phyloP scores from a whole-genome alignment of 2,888 invertebrate species.

The Agriotes lineatus region DNA sequence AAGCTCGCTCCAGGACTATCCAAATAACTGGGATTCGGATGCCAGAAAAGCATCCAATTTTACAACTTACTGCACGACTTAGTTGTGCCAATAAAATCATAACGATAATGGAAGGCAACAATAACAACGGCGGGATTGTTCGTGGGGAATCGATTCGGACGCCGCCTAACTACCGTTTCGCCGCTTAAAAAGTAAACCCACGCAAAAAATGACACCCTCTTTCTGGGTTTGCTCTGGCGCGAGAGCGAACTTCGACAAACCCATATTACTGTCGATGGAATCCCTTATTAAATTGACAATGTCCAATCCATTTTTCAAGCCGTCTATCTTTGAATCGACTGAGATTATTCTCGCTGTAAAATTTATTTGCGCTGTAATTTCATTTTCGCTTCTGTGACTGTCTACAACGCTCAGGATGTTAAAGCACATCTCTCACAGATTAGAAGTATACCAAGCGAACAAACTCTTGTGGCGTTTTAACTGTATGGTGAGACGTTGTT shows the following conservation, averaged over 20 bases:
- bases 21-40: constrained; percentile 43
- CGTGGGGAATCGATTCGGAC: constrained; percentile 10
- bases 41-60: constrained; percentile 48
- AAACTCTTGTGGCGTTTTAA: neutral
- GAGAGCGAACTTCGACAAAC: constrained; percentile 6
- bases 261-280: constrained; percentile 32
- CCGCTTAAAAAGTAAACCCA: neutral
- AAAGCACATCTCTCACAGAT: constrained; percentile 10
- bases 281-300: constrained; percentile 45
- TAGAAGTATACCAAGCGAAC: no score
- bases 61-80: constrained; percentile 49
- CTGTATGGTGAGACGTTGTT: neutral
- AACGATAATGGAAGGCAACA: constrained; percentile 46
- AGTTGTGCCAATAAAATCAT: constrained; percentile 52
- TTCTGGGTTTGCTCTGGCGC: neutral
- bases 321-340: constrained; percentile 44
- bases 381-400: constrained; percentile 41
- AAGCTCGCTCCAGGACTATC: constrained; percentile 32
- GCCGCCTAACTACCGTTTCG: neutral
- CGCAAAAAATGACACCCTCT: neutral
- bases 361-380: constrained; percentile 46
- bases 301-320: constrained; percentile 46
- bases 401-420: constrained; percentile 28
- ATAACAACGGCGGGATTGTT: constrained; percentile 22
- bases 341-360: constrained; percentile 42